Evolutionary conservation across 2,113 vertebrate species (phyloP).

Genomic region (Triplophysa rosa): DNA sequence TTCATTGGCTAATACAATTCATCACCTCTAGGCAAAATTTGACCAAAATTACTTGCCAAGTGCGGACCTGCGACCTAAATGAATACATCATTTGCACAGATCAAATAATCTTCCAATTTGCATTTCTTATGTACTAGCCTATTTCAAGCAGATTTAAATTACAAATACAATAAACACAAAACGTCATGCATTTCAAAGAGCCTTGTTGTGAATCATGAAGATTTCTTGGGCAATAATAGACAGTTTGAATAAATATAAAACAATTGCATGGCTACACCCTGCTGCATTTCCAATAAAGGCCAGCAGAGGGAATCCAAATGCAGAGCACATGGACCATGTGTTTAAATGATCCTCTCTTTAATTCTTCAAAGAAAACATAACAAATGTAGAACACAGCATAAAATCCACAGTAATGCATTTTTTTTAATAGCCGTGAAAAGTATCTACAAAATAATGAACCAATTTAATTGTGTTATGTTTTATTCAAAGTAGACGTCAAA

Average conservation of each 20-base stretch:
- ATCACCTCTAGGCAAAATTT: slow-evolving; percentile 49
- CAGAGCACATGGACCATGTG: background rate
- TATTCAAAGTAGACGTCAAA: too few relatives aligned
- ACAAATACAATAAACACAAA: slow-evolving; percentile 47
- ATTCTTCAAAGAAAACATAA: background rate
- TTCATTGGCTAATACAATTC: slow-evolving; percentile 49
- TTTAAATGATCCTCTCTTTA: background rate
- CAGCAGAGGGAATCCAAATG: slow-evolving; percentile 54
- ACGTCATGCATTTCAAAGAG: slow-evolving; percentile 51
- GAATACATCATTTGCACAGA: slow-evolving; percentile 52
- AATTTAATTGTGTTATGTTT: too few relatives aligned
- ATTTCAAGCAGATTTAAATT: slow-evolving; percentile 49
- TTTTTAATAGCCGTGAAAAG: too few relatives aligned
- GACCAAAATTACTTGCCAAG: slow-evolving; percentile 57
- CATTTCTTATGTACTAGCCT: slow-evolving; percentile 42
- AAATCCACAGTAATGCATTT: too few relatives aligned
- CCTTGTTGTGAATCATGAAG: background rate
- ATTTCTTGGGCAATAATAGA: slow-evolving; percentile 23
- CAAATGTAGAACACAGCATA: too few relatives aligned
- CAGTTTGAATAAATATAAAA: background rate
- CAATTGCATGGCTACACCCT: background rate
- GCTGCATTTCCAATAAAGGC: slow-evolving; percentile 22
- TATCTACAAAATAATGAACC: too few relatives aligned
- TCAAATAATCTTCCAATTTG: slow-evolving; percentile 46
- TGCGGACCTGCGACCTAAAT: slow-evolving; percentile 37